Conservation (phyloP, 2,113 vertebrate species). For the Salvator merianae region DNA sequence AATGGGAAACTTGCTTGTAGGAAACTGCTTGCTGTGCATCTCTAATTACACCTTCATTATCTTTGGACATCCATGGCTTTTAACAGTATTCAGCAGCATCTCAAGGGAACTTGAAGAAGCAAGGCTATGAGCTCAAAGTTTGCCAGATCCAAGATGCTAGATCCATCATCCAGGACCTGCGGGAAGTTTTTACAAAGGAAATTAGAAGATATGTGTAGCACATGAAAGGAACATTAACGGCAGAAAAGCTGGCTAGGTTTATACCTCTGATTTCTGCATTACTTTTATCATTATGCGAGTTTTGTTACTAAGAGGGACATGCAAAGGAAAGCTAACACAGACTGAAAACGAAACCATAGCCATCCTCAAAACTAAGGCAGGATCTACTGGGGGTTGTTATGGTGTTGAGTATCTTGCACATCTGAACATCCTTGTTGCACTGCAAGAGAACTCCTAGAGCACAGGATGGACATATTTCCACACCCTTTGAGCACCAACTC, state of each 20-base stretch:
- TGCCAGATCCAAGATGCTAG: background rate
- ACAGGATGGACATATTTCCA: no score
- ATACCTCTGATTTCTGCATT: no score
- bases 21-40: background rate
- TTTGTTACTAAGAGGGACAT: no score
- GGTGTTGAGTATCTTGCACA: no score
- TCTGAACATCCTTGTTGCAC: no score
- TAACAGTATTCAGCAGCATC: background rate
- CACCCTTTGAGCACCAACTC: no score
- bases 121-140: background rate
- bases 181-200: constrained; percentile 16
- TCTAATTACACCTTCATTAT: background rate
- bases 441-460: no score
- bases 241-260: background rate
- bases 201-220: background rate
- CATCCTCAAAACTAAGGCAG: no score
- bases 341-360: no score
- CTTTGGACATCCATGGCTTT: background rate
- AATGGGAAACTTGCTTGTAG: background rate
- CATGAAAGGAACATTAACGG: background rate
- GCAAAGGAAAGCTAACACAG: no score
- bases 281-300: no score
- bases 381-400: no score
- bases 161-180: background rate
- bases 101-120: constrained; percentile 6